A percentile compares a stretch with the other conserved stretches of the same genome.
These are phyloP conservation scores for Thunnus maccoyii DNA, from an alignment of 2,113 vertebrate genomes.

Conservation along the genomic window DNA sequence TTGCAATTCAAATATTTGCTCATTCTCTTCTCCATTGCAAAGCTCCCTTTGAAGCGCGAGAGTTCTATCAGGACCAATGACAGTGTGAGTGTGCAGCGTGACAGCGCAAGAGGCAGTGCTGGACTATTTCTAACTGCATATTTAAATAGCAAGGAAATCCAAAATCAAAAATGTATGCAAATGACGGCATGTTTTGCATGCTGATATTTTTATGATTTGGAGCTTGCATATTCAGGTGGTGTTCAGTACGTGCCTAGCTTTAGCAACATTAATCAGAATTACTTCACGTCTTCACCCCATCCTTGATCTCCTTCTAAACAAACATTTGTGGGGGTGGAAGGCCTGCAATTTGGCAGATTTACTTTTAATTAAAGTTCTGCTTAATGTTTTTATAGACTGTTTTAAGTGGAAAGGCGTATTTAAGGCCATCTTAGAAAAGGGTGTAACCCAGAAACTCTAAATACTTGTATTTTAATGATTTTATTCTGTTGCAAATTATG, in stretches of 20 bases:
- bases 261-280: slow-evolving; percentile 81
- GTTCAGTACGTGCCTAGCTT: slow-evolving; percentile 66
- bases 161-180: slow-evolving; percentile 86
- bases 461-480: slow-evolving; percentile 19
- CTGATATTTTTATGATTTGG: slow-evolving; percentile 76
- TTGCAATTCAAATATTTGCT: slow-evolving; percentile 99
- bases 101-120: slow-evolving; percentile 96
- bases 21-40: slow-evolving; percentile 91
- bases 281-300: slow-evolving; percentile 67
- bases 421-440: slow-evolving; percentile 50
- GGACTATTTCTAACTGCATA: slow-evolving; percentile 95
- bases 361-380: slow-evolving; percentile 73
- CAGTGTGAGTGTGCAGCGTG: slow-evolving; percentile 97
- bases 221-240: slow-evolving; percentile 82
- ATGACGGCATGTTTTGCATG: slow-evolving; percentile 84
- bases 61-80: slow-evolving; percentile 99
- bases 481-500: slow-evolving; percentile 17
- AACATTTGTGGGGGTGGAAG: slow-evolving; percentile 67
- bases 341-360: slow-evolving; percentile 73
- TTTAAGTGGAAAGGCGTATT: slow-evolving; percentile 56
- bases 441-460: slow-evolving; percentile 36
- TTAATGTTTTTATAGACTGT: slow-evolving; percentile 65
- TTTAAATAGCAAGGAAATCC: slow-evolving; percentile 84
- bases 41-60: slow-evolving; percentile 95
- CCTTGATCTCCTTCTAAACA: slow-evolving; percentile 77